Conservation (phyloP, 2,888 invertebrate genomes). For the Macrophya alboannulata region DNA sequence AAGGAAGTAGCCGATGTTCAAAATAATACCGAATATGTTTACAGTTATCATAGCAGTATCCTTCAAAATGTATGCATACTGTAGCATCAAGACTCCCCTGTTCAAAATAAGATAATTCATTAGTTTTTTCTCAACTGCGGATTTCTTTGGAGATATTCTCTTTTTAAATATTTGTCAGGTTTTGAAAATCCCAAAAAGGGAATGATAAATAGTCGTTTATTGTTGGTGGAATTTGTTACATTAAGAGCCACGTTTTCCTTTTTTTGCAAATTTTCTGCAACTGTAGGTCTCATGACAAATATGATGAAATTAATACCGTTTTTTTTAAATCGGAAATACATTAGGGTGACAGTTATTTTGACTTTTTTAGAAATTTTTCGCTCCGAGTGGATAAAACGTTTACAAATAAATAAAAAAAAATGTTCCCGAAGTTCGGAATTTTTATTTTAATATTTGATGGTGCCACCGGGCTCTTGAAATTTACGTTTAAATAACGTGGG, state of each 20-base stretch:
- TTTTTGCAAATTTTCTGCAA: not conserved
- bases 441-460: too few species aligned
- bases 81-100: constrained; percentile 89
- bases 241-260: not conserved
- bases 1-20: constrained; percentile 86
- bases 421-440: too few species aligned
- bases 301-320: too few species aligned
- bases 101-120: constrained; percentile 65
- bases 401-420: too few species aligned
- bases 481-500: too few species aligned
- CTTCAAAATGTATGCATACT: constrained; percentile 88
- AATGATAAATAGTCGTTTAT: not conserved
- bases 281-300: not conserved
- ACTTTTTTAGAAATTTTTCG: too few species aligned
- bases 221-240: too few species aligned
- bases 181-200: not conserved
- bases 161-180: not conserved
- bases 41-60: constrained; percentile 90
- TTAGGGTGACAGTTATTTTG: too few species aligned
- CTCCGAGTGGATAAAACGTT: too few species aligned
- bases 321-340: not conserved
- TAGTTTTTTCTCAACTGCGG: not conserved
- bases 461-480: too few species aligned
- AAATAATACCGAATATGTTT: constrained; percentile 87
- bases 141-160: not conserved